Evolutionary conservation across 2,797 vertebrate species (phyloP).

Genomic region (Urocyon cinereoargenteus): DNA sequence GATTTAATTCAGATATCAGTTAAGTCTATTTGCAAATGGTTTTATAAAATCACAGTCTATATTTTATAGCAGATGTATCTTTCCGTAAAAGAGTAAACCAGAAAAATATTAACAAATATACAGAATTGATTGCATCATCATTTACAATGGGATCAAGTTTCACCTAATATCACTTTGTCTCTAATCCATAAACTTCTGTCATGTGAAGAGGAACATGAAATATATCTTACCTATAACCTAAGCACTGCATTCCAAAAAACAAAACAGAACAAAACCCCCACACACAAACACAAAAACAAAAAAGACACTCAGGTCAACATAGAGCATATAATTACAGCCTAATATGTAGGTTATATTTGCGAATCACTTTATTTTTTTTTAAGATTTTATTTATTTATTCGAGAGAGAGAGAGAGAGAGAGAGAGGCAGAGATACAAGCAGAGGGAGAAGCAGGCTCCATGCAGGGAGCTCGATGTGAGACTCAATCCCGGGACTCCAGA

Average conservation of each 20-base stretch:
- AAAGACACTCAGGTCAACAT: not conserved
- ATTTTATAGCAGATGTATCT: not conserved
- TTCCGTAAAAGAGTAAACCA: constrained; percentile 12
- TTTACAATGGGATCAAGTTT: not conserved
- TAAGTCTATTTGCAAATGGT: not conserved
- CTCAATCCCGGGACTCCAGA: no score
- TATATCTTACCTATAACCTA: not conserved
- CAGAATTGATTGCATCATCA: not conserved
- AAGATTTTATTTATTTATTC: no score
- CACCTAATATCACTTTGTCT: not conserved
- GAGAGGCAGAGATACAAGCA: no score
- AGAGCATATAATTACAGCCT: not conserved
- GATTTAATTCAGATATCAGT: not conserved
- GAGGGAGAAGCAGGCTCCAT: no score
- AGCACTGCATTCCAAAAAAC: not conserved
- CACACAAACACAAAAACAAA: not conserved
- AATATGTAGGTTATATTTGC: not conserved
- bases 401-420: no score
- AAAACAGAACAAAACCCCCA: not conserved
- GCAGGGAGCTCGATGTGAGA: no score
- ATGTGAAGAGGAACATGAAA: not conserved
- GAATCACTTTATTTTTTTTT: no score
- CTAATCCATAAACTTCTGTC: not conserved
- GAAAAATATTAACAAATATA: not conserved
- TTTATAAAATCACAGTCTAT: constrained; percentile 21